phyloP scores from a whole-genome alignment of 2,113 vertebrate species.

The Malurus elegans region DNA sequence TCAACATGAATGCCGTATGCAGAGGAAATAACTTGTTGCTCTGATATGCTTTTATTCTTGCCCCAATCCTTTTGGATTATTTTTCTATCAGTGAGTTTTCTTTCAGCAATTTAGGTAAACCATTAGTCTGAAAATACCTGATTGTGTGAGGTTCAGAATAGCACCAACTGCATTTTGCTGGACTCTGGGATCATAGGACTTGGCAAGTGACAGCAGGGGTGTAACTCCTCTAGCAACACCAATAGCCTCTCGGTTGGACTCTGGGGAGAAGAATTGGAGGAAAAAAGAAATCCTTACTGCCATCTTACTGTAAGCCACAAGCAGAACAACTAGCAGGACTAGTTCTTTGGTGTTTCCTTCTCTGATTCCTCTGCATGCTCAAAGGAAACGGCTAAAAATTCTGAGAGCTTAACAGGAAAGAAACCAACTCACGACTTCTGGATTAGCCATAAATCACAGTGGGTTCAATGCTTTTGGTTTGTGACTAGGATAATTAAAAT shows the following conservation, averaged over 20 bases:
- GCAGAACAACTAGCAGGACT: not conserved
- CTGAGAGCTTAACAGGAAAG: not conserved
- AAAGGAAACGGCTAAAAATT: not conserved
- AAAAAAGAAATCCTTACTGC: not conserved
- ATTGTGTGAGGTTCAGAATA: conserved; percentile 79
- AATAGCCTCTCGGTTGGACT: conserved; percentile 74
- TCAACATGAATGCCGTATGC: not conserved
- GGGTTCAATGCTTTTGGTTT: not conserved
- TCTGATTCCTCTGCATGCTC: not conserved
- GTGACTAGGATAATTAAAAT: not conserved
- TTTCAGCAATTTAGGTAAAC: not conserved
- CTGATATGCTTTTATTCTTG: not conserved
- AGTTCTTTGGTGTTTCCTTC: not conserved
- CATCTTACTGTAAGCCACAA: not conserved
- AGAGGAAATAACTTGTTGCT: not conserved
- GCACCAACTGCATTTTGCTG: conserved; percentile 80
- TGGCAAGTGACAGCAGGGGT: conserved; percentile 75
- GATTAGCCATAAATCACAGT: not conserved
- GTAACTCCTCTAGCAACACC: conserved; percentile 68
- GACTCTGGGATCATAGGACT: conserved; percentile 76
- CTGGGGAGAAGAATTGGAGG: conserved; percentile 46
- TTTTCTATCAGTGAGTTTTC: not conserved
- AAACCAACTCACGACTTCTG: not conserved
- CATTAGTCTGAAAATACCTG: conserved; percentile 62
- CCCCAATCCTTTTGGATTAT: not conserved